Evolutionary conservation across 2,888 invertebrate genomes (phyloP).

Genomic region (Phyllotreta striolata): DNA sequence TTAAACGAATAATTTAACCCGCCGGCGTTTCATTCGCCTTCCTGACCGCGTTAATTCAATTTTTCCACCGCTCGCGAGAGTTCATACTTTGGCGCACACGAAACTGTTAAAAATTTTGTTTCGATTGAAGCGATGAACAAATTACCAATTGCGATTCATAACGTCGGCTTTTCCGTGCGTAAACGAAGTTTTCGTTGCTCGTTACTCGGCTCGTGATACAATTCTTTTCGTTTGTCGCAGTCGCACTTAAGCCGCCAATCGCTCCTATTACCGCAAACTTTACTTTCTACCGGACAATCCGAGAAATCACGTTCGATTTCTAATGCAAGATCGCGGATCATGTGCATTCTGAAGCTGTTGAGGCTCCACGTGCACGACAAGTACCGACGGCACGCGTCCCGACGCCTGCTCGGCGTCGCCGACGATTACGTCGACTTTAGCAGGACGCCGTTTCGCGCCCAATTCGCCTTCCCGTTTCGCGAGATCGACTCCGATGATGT

Average conservation of each 20-base stretch:
- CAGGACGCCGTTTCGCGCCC: constrained; percentile 39
- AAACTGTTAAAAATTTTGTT: constrained; percentile 32
- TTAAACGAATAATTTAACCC: constrained; percentile 32
- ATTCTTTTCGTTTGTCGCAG: constrained; percentile 42
- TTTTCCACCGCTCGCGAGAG: neutral
- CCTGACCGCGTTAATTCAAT: neutral
- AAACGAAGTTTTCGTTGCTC: constrained; percentile 43
- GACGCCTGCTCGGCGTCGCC: constrained; percentile 50
- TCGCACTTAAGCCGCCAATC: constrained; percentile 32
- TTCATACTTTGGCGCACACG: constrained; percentile 26
- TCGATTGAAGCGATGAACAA: constrained; percentile 28
- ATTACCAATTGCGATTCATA: constrained; percentile 43
- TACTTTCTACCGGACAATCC: constrained; percentile 28
- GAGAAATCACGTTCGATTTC: constrained; percentile 15
- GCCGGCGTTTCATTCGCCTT: neutral
- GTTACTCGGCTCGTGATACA: constrained; percentile 41
- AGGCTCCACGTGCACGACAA: constrained; percentile 65
- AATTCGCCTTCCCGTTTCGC: constrained; percentile 45
- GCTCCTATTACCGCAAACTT: constrained; percentile 33
- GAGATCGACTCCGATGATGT: constrained; percentile 35
- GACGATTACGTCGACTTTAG: constrained; percentile 35
- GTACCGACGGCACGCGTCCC: constrained; percentile 42
- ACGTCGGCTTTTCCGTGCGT: constrained; percentile 44
- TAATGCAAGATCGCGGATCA: constrained; percentile 43
- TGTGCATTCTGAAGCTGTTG: constrained; percentile 68